Percentiles rank a stretch among this genome's conserved stretches.
Evolutionary conservation across 2,888 invertebrate genomes (phyloP).

Genomic region (Congeria kusceri): DNA sequence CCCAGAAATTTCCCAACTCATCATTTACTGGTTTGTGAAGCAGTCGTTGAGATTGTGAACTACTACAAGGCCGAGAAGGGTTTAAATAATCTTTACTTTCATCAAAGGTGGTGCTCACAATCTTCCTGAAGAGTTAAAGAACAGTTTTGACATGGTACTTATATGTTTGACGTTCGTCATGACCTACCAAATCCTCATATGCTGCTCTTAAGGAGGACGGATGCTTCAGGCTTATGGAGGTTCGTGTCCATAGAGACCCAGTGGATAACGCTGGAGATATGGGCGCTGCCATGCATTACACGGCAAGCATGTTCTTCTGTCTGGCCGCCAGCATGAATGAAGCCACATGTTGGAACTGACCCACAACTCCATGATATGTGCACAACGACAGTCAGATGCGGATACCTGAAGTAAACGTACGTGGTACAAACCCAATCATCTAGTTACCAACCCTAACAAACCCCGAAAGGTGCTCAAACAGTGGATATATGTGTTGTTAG

Average conservation of each 20-base stretch:
- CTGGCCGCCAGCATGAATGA: slow-evolving; percentile 44
- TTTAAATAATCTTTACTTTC: slow-evolving; percentile 24
- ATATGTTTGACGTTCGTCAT: slow-evolving; percentile 42
- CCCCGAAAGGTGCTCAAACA: no score
- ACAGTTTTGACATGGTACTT: slow-evolving; percentile 44
- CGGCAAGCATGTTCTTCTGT: slow-evolving; percentile 50
- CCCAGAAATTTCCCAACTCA: slow-evolving; percentile 52
- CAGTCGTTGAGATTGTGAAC: slow-evolving; percentile 14
- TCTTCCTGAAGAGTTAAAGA: slow-evolving; percentile 25
- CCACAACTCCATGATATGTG: no score
- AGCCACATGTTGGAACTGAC: slow-evolving; percentile 44
- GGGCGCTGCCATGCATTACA: slow-evolving; percentile 31
- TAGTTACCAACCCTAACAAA: no score
- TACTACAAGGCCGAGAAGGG: slow-evolving; percentile 1
- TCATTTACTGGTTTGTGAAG: slow-evolving; percentile 24
- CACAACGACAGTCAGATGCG: no score
- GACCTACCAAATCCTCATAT: slow-evolving; percentile 40
- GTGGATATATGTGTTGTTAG: no score
- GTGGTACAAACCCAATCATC: no score
- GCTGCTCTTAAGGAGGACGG: slow-evolving; percentile 35
- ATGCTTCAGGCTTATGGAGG: slow-evolving; percentile 25
- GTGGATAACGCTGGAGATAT: slow-evolving; percentile 23
- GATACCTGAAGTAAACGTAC: no score
- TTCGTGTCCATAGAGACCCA: slow-evolving; percentile 32
- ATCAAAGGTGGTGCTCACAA: slow-evolving; percentile 26